Base-by-base conservation (phyloP, 2,113 vertebrate genomes). In the Pipra filicauda region DNA sequence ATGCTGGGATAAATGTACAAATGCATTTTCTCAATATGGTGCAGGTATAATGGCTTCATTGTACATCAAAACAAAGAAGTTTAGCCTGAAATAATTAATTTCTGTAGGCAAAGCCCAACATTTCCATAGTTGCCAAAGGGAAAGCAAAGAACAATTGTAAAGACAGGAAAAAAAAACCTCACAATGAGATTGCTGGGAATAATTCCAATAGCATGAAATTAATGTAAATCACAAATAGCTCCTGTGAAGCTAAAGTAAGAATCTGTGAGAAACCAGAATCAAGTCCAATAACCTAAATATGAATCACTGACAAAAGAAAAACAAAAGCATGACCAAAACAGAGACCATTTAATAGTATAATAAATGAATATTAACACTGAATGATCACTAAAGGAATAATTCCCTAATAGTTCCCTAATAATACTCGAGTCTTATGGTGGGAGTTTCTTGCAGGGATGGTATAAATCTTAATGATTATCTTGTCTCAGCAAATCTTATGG, bases 141-240 rank as follows among this genome's bases (percentile, higher is more conserved):
- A 95, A 93, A 89, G 66, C 69, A 82, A 95, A 87, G 76, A 95
- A 89, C 65, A 85, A 85, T 72, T 87, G 44, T 72, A 85, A 89
- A 66, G 73, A 91, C 30, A 37, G 37, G 77, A 0, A 48, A 75
- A 95, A 77, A 51, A 37, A 12, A 24, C 1, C 39, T 71, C 59
- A 67, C 79, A 81, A 64, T 86, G 35, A 95, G 61, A 89, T 91
- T 2, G 15, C 80, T 93, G 89, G 84, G 94, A 95, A 78, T 87
- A 87, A 92, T 91, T 96, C 89, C 69, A 95, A 49, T 52, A 91
- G 86, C 84, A 91, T 91, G 91, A 95, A 94, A 94, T 95, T 87
- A 92, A 89, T 92, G 86, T 96, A 96, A 97, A 96, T 94, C 91
- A 94, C 64, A 97, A 95, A 85, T 61, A 88, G 59, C 58, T 92